Evolutionary conservation across 2,797 vertebrate genomes (phyloP).

Genomic region (Pangasius mekongensis): DNA sequence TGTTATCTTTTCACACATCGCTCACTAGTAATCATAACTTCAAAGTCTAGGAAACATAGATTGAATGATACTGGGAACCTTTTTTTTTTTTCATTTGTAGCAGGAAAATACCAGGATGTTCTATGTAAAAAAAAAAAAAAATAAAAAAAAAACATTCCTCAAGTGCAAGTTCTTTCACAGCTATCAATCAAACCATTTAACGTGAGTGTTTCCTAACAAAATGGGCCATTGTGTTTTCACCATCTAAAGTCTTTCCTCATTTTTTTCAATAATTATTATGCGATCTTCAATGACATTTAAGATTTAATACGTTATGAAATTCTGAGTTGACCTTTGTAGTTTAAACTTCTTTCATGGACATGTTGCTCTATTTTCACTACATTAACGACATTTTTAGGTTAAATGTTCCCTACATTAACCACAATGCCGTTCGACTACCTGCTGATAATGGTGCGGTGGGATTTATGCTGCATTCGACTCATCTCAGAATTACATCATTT

Average conservation of each 20-base stretch:
- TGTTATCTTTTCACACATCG: background rate
- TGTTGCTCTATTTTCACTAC: background rate
- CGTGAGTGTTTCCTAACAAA: background rate
- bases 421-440: background rate
- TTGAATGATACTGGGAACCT: background rate
- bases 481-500: background rate
- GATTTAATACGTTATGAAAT: background rate
- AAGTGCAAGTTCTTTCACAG: background rate
- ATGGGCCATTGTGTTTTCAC: background rate
- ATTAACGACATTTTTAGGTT: background rate
- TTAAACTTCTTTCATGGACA: background rate
- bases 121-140: background rate
- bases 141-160: background rate
- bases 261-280: background rate
- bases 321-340: background rate
- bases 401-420: no score
- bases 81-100: background rate
- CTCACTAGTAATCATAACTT: background rate
- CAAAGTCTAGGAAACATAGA: background rate
- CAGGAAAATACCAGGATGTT: background rate
- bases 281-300: background rate
- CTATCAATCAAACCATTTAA: background rate
- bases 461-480: background rate
- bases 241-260: background rate
- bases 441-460: background rate